Evolutionary conservation across 2,797 vertebrate species (phyloP), one percentile per base, ranked within the genome.

Genomic region (Typhlichthys subterraneus): DNA sequence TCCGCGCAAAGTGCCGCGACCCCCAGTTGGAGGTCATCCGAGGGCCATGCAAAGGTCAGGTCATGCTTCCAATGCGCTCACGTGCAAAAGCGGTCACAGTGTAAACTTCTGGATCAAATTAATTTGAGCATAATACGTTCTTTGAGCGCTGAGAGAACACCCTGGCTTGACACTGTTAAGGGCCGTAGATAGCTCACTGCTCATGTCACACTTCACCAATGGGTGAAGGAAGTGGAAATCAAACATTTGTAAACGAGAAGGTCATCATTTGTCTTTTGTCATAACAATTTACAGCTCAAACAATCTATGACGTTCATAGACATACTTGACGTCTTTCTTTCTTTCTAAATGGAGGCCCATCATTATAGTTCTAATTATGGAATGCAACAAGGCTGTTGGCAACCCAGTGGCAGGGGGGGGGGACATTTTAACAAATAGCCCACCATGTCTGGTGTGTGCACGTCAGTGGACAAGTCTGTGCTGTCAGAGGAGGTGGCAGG

Each of bases 1-100:
- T 94, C 12, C 89, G 96, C 9, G 97, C 97, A 85, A 99, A 99
- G 87, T 99, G 97, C 90, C 97, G 94, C 23, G 97, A 99, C 88
- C 93, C 97, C 59, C 96, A 96, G 91, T 89, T 99, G 79, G 96
- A 97, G 84, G 94, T 98, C 88, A 93, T 86, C 80, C 89, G 95
- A 65, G 97, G 96, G 63, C 94, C 92, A 72, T 99, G 97, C 93
- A 97, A 96, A 95, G 97, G 97, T 99, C 73, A 95, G 93, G 80
- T 85, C 88, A 85, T 79, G 77, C 82, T 85, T 83, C 77, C 67
- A 62, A 63, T 50, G 61, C 70, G 76, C 81, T 79, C 67, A 68
- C 61, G 79, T 62, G 63, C 65, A 61, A 64, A 56, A 70, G 61
- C 75, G 80, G 85, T 88, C 74, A 76, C 57, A 61, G 74, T 57